Conservation (phyloP, 53 echinoderm and acorn worm species). For the Paelopatides confundens region DNA sequence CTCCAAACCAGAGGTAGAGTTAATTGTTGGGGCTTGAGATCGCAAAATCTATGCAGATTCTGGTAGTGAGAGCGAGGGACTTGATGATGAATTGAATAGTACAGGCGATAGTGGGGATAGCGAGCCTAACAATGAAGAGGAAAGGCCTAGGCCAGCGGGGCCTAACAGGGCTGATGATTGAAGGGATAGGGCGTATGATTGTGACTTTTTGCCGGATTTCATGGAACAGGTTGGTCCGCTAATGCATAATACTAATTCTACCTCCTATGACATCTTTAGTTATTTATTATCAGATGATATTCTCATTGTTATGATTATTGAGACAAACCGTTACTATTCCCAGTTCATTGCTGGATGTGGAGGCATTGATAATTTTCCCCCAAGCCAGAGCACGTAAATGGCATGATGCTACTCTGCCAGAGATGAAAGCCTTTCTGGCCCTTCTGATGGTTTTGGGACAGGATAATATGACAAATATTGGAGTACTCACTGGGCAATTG, state of each 20-base stretch:
- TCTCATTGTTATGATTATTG: neutral
- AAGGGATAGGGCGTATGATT: neutral
- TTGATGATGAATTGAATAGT: neutral
- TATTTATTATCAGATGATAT: constrained; percentile 29
- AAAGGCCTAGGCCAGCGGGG: neutral
- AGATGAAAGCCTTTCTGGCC: constrained; percentile 9
- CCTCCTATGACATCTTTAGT: constrained; percentile 2
- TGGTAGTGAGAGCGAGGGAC: constrained; percentile 5
- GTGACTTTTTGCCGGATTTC: too few species aligned
- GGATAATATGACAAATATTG: constrained; percentile 4
- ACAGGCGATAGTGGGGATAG: neutral
- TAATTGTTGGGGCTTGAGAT: neutral
- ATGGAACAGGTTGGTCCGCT: neutral
- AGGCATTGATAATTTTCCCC: constrained; percentile 21
- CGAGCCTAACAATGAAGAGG: neutral
- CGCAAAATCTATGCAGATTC: constrained; percentile 2
- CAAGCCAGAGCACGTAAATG: neutral
- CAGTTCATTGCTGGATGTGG: too few species aligned
- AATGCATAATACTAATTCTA: neutral
- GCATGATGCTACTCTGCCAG: neutral
- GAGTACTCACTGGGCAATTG: constrained; percentile 16
- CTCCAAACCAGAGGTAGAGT: neutral
- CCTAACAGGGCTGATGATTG: neutral
- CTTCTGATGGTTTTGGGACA: neutral
- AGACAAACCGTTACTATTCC: constrained; percentile 14